Evolutionary conservation across 2,888 invertebrate species (phyloP), one percentile per base, ranked within the genome.

Genomic region (Resseliella maxima): DNA sequence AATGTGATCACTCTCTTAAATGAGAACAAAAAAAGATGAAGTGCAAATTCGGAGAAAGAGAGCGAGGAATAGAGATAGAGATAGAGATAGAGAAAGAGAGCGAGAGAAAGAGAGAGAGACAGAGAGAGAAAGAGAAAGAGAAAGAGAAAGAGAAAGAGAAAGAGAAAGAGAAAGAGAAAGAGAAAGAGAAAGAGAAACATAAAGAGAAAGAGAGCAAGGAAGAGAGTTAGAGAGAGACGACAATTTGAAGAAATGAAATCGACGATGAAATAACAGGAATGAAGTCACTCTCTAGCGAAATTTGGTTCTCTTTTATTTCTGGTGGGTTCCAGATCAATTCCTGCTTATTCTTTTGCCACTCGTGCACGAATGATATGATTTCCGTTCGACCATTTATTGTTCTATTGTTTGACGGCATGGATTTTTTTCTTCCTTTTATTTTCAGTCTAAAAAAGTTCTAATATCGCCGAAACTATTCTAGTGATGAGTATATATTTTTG

Each of bases 311-410:
- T 72, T 72, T 72, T 72, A 72, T 72, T 72, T 15, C 15, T 31
- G 72, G 15, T 72, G 31, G 31, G 31, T 72, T 72, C 18, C 72
- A 15, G n/a, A 31, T 72, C 31, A 72, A 72, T 72, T 72, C 18
- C 72, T 31, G n/a, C 31, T 72, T 72, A 72, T 72, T 72, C 35
- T 18, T n/a, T 31, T 31, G 18, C 31, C 72, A 72, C 72, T 72
- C 72, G 72, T 72, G 72, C 72, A 72, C 35, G 72, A 72, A 72
- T 72, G 72, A 72, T 72, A 72, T 72, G 72, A 31, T 72, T 31
- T 72, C 72, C 72, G 72, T 72, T 72, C 72, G 72, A 72, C 72
- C 72, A 72, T 72, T 72, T 72, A 35, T 35, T 3, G 72, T 3
- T 72, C 3, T 2, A 72, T 15, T 72, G 1, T n/a, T 6, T 31